Evolutionary conservation across 1,140 invertebrate genomes (phyloP).

Genomic region (Pomacea maculata): DNA sequence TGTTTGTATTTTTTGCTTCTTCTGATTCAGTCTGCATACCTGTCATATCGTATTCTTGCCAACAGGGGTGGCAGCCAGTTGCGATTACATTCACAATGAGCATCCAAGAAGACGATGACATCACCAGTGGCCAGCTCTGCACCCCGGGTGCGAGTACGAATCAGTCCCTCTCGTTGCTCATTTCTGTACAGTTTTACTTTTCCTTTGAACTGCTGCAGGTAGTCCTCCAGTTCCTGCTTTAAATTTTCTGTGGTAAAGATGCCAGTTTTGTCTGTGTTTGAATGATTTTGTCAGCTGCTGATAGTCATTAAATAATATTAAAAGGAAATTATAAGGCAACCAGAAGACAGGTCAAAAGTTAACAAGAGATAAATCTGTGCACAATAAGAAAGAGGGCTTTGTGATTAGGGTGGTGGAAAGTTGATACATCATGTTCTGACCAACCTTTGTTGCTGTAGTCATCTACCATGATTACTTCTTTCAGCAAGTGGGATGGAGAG

Average conservation of each 20-base stretch:
- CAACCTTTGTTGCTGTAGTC: slow-evolving; percentile 95
- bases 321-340: too few relatives aligned
- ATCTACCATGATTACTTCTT: slow-evolving; percentile 97
- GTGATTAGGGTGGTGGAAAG: too few relatives aligned
- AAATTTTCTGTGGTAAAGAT: slow-evolving; percentile 77
- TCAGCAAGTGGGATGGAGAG: slow-evolving; percentile 86
- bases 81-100: slow-evolving; percentile 78
- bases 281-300: neutral
- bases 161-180: slow-evolving; percentile 86
- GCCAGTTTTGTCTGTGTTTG: neutral
- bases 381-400: too few relatives aligned
- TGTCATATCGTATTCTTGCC: slow-evolving; percentile 89
- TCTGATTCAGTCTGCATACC: slow-evolving; percentile 63
- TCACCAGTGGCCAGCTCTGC: slow-evolving; percentile 94
- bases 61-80: slow-evolving; percentile 97
- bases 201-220: slow-evolving; percentile 79
- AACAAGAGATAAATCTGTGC: too few relatives aligned
- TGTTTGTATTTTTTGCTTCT: too few relatives aligned
- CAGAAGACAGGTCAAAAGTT: too few relatives aligned
- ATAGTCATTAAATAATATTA: too few relatives aligned
- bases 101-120: slow-evolving; percentile 97
- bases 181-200: slow-evolving; percentile 84
- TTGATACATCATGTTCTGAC: neutral
- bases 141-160: slow-evolving; percentile 90
- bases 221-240: slow-evolving; percentile 86